Percentiles rank a stretch among this genome's conserved stretches.
These are phyloP conservation scores for Ciconia boyciana DNA, from an alignment of 2,113 vertebrate species.

Conservation along the genomic window DNA sequence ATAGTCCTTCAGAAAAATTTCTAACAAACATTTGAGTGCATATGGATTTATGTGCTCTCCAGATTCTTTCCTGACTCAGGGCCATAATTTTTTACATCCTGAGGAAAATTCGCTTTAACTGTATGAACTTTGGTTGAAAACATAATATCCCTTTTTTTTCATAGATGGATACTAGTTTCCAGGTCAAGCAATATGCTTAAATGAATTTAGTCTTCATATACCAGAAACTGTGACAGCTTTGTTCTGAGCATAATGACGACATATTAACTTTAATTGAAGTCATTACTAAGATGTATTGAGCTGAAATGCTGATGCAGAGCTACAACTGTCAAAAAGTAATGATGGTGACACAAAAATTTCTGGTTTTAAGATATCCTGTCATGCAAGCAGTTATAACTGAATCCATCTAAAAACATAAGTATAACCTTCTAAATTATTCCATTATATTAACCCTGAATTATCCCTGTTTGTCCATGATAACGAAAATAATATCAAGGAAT, in stretches of 20 bases:
- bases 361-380: neutral
- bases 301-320: neutral
- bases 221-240: neutral
- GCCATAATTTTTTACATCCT: neutral
- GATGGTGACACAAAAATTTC: neutral
- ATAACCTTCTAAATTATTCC: neutral
- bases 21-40: neutral
- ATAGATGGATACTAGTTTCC: neutral
- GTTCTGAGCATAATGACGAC: conserved; percentile 13
- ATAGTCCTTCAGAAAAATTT: neutral
- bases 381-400: neutral
- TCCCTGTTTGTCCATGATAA: neutral
- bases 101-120: neutral
- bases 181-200: neutral
- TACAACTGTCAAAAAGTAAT: neutral
- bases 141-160: neutral
- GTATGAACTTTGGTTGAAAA: neutral
- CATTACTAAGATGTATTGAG: neutral
- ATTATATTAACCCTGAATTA: neutral
- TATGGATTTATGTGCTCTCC: neutral
- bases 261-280: conserved; percentile 34
- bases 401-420: neutral
- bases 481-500: neutral
- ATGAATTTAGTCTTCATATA: neutral
- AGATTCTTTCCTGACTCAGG: neutral